Conservation (phyloP, 2,113 vertebrate species). For the Oreochromis niloticus region DNA sequence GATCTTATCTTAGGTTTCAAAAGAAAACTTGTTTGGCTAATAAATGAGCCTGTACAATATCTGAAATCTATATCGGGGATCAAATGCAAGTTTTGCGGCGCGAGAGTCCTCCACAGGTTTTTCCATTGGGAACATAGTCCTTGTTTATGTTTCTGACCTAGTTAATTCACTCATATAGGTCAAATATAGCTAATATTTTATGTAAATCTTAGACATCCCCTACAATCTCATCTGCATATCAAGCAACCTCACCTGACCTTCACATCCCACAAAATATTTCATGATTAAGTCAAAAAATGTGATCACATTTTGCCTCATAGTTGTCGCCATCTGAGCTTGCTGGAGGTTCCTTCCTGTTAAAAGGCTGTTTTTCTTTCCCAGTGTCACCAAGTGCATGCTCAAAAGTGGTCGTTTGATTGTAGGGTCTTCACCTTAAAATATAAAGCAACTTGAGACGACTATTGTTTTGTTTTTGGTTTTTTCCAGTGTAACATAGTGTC, state of each 20-base stretch:
- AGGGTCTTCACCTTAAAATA: neutral
- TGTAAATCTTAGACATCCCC: neutral
- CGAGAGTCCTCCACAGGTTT: neutral
- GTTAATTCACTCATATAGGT: neutral
- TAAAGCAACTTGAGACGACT: neutral
- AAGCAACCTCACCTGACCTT: neutral
- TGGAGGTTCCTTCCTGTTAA: neutral
- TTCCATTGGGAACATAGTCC: neutral
- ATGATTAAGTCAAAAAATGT: neutral
- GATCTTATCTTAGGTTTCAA: neutral
- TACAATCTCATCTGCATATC: neutral
- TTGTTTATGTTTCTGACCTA: neutral
- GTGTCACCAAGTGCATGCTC: neutral
- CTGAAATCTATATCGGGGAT: neutral
- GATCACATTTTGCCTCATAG: neutral
- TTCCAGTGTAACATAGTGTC: neutral
- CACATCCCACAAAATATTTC: neutral
- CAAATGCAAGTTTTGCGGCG: neutral
- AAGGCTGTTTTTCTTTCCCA: neutral
- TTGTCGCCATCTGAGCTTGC: neutral
- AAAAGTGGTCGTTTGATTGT: neutral
- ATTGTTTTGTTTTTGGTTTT: neutral
- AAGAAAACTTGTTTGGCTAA: neutral
- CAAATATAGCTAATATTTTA: neutral
- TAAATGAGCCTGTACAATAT: neutral